phyloP scores from a whole-genome alignment of 2,888 invertebrate species.

The Limulus polyphemus region DNA sequence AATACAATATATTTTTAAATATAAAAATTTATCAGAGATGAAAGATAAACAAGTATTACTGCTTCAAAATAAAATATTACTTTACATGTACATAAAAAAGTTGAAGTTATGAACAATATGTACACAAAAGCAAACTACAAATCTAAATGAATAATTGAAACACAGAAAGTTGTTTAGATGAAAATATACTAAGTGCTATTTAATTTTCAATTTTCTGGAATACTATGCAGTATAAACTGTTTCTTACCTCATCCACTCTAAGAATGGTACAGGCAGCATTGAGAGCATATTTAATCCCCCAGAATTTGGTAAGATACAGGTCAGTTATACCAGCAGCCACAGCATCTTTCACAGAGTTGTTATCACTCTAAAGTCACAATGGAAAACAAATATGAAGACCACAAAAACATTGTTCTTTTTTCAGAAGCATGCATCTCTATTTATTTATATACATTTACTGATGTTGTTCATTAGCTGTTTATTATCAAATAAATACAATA shows the following conservation, averaged over 20 bases:
- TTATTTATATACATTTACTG: too few relatives aligned
- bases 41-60: too few relatives aligned
- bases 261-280: constrained; percentile 78
- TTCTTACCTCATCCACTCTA: constrained; percentile 65
- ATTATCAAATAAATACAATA: too few relatives aligned
- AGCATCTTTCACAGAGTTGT: constrained; percentile 57
- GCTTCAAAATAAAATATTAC: neutral
- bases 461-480: too few relatives aligned
- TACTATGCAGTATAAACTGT: neutral
- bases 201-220: neutral
- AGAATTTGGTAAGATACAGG: constrained; percentile 69
- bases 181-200: neutral
- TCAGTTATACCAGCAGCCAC: constrained; percentile 65
- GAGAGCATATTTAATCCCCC: constrained; percentile 92
- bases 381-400: too few relatives aligned
- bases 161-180: neutral
- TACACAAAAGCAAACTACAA: neutral
- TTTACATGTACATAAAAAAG: neutral
- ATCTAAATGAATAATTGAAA: constrained; percentile 5
- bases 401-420: too few relatives aligned
- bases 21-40: too few relatives aligned
- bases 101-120: constrained; percentile 27
- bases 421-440: too few relatives aligned
- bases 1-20: too few relatives aligned
- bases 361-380: constrained; percentile 40